phyloP scores from a whole-genome alignment of 2,113 vertebrate genomes.

The Melanerpes formicivorus region DNA sequence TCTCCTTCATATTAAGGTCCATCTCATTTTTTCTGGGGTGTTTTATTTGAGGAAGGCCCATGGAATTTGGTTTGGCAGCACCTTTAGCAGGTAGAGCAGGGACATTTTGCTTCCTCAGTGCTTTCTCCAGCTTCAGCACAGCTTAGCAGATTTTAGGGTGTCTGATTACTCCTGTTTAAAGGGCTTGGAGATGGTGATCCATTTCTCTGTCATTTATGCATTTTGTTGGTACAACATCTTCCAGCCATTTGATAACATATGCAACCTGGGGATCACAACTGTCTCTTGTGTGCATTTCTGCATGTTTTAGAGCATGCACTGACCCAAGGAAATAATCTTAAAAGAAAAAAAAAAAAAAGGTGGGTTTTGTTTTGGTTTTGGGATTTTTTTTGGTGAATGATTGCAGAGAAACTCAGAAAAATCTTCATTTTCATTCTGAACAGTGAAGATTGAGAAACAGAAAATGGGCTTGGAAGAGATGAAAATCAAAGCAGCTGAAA shows the following conservation, averaged over 20 bases:
- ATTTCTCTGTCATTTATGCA: not conserved
- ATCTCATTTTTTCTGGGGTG: not conserved
- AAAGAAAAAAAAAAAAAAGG: not conserved
- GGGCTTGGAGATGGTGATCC: not conserved
- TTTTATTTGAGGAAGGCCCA: not conserved
- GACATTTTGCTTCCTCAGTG: not conserved
- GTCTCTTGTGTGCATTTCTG: not conserved
- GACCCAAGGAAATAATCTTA: not conserved
- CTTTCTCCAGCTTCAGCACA: not conserved
- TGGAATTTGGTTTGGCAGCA: not conserved
- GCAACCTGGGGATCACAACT: not conserved
- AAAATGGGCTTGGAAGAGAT: not conserved
- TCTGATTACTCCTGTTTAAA: not conserved
- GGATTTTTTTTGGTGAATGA: not conserved
- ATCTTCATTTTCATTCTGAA: not conserved
- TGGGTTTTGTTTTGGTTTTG: not conserved
- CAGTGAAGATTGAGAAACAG: not conserved
- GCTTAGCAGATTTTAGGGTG: not conserved
- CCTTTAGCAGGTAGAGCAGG: not conserved
- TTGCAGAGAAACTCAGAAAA: not conserved
- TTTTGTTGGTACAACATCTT: not conserved
- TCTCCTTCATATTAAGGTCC: not conserved
- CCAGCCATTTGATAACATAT: not conserved
- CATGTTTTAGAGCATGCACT: not conserved
- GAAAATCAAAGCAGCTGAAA: not conserved